phyloP scores from a whole-genome alignment of 2,797 vertebrate species.

The Luscinia megarhynchos region DNA sequence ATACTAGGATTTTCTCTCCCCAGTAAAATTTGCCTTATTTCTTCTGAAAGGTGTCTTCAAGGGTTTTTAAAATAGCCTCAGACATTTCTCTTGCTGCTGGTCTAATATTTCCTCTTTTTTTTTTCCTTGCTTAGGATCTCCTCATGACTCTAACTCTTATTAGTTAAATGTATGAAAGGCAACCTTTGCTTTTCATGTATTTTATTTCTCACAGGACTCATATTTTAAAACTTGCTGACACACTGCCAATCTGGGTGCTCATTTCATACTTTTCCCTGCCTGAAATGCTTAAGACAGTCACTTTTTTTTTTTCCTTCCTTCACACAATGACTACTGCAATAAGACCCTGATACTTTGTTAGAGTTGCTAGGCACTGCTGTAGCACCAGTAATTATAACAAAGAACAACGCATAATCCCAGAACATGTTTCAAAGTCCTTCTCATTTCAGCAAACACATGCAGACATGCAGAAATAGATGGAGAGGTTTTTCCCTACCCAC shows the following conservation, averaged over 20 bases:
- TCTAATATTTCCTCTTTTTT: background rate
- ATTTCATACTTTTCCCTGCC: background rate
- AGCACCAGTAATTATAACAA: background rate
- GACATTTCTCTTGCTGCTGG: background rate
- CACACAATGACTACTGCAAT: background rate
- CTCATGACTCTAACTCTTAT: background rate
- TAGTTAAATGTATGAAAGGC: background rate
- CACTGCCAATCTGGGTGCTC: background rate
- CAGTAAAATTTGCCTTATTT: background rate
- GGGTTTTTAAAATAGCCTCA: constrained; percentile 1
- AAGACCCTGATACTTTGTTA: background rate
- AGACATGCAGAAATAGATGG: background rate
- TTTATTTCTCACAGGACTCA: background rate
- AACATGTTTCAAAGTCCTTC: background rate
- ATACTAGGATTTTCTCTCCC: background rate
- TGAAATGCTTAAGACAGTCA: background rate
- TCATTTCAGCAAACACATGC: background rate
- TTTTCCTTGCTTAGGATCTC: background rate
- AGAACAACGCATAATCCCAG: background rate
- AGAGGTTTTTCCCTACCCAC: background rate
- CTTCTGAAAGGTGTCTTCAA: background rate
- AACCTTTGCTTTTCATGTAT: background rate
- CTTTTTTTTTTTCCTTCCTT: background rate
- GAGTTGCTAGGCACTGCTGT: constrained; percentile 21
- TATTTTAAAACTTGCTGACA: constrained; percentile 22